Percentiles rank a stretch among this genome's conserved stretches.
phyloP scores from a whole-genome alignment of 2,888 invertebrate genomes.

The Chloromyia formosa region DNA sequence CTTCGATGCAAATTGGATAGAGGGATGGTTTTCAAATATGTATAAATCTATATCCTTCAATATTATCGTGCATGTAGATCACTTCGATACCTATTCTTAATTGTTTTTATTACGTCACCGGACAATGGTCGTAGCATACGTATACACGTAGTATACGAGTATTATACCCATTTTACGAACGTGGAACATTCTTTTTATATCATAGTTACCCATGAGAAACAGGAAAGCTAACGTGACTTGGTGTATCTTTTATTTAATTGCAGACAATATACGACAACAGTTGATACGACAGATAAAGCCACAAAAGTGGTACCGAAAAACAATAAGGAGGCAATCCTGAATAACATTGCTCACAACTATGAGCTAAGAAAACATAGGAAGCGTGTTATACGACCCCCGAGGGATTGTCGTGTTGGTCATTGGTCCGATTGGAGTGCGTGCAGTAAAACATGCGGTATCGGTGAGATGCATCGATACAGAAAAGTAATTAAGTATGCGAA shows the following conservation, averaged over 20 bases:
- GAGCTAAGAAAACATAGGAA: conserved; percentile 64
- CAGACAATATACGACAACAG: conserved; percentile 40
- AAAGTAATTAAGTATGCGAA: conserved; percentile 80
- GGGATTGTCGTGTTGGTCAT: conserved; percentile 84
- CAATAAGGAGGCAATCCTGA: conserved; percentile 75
- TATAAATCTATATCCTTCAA: too few relatives aligned
- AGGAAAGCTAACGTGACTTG: background rate
- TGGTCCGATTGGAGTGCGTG: conserved; percentile 91
- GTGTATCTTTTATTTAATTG: conserved; percentile 24
- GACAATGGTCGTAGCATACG: too few relatives aligned
- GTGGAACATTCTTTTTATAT: too few relatives aligned
- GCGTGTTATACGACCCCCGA: conserved; percentile 68
- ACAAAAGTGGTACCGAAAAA: conserved; percentile 65
- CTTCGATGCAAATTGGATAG: too few relatives aligned
- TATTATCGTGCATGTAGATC: too few relatives aligned
- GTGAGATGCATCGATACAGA: conserved; percentile 83
- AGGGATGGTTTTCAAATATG: too few relatives aligned
- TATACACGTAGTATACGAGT: too few relatives aligned
- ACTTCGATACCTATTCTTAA: too few relatives aligned
- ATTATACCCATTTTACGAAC: too few relatives aligned
- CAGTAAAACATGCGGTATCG: conserved; percentile 89
- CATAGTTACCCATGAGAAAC: background rate
- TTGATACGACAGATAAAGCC: conserved; percentile 31
- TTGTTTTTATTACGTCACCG: too few relatives aligned
- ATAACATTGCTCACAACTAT: conserved; percentile 77